Percentiles rank a stretch among this genome's conserved stretches.
Conservation (phyloP, 2,113 vertebrate genomes). For the Struthidea cinerea region DNA sequence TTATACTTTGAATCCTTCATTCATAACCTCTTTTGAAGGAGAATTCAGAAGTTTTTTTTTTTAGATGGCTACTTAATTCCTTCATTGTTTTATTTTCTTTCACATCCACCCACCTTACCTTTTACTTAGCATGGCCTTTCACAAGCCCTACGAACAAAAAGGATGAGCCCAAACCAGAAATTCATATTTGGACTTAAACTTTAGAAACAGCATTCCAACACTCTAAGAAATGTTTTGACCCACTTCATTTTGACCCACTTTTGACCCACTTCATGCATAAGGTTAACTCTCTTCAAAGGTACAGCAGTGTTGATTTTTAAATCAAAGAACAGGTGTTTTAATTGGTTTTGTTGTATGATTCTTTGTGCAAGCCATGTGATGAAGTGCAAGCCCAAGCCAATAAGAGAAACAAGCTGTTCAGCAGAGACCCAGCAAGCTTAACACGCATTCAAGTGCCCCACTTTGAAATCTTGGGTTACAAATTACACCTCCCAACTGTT, state of each 20-base stretch:
- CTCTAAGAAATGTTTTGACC: not conserved
- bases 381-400: not conserved
- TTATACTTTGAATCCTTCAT: not conserved
- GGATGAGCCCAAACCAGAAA: not conserved
- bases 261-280: not conserved
- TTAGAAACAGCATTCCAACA: not conserved
- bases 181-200: not conserved
- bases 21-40: not conserved
- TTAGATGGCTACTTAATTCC: not conserved
- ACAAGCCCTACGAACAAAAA: not conserved
- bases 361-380: not conserved
- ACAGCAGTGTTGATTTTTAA: not conserved
- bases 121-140: not conserved
- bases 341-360: fast-evolving
- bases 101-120: not conserved
- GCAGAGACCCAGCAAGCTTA: not conserved
- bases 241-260: not conserved
- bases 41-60: not conserved
- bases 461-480: not conserved
- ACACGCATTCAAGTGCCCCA: fast-evolving
- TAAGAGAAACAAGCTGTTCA: not conserved
- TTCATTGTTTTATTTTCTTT: not conserved
- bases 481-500: not conserved
- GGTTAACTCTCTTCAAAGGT: not conserved
- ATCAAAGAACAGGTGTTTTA: not conserved